Base-by-base conservation (phyloP, 2,888 invertebrate genomes). In the Luperina nickerlii region DNA sequence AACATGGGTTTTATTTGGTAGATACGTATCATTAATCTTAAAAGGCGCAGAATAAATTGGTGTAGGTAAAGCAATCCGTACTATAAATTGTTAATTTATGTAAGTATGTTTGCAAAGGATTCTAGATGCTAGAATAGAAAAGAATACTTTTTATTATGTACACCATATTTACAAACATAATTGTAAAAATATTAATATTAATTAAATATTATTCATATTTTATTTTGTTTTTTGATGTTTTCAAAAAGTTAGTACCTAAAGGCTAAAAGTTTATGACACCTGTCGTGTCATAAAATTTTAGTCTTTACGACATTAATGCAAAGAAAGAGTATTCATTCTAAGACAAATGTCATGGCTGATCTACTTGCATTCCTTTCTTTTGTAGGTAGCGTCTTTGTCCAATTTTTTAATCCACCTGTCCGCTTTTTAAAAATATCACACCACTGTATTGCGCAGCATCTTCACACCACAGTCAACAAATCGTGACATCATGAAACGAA, bases 401-500 rank as follows among this genome's bases (percentile, higher is more conserved):
- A 3, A n/a, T 38, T 3, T 11, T 60, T 60, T n/a, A 71, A 71
- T 60, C 3, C n/a, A 71, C 57, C 24, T 24, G 3, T n/a, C 54
- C 32, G 24, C 42, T 27, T 67, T 51, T 20, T 9, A 60, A 9
- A 62, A 13, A 45, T 13, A 62, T 32, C 62, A 3, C 68, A 51
- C 24, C 15, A 62, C 15, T 11, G 13, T 38, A 57, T 60, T 65
- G 66, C 79, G 60, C 62, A 74, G 72, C n/a, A 66, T 54, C 38
- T n/a, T 27, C 27, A 48, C 38, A 63, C 1, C 45, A 62, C 62
- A 78, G 72, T 85, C 60, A 79, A 85, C 74, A 85, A 73, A 73
- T 74, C 67, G 62, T 73, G 63, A 63, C 73, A 73, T 60, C 45
- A 38, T 42, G 75, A 75, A 60, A 73, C 38, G 57, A 60, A 66